phyloP scores from a whole-genome alignment of 2,113 vertebrate species.

The Halichoerus grypus region DNA sequence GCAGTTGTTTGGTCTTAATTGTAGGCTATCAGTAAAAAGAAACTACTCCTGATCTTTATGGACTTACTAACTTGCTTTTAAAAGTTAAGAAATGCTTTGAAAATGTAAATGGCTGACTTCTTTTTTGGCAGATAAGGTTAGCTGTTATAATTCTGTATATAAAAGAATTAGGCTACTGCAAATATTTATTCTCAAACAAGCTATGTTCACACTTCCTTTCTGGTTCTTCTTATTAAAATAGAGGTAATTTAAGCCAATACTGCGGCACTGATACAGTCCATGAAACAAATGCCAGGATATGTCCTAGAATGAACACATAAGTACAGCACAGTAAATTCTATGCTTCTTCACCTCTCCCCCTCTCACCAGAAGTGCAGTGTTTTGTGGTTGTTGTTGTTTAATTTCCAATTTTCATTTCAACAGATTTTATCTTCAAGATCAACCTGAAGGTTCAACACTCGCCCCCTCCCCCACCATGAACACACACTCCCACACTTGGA shows the following conservation, averaged over 20 bases:
- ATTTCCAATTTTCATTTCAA: background rate
- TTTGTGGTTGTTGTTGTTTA: background rate
- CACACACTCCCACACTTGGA: background rate
- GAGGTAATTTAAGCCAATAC: background rate
- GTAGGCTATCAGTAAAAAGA: background rate
- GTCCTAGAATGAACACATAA: constrained; percentile 15
- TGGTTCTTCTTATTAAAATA: background rate
- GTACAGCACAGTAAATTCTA: background rate
- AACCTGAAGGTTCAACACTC: background rate
- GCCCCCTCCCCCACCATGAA: too few species aligned
- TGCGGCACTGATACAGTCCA: background rate
- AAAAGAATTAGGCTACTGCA: constrained; percentile 2
- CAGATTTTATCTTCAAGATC: background rate
- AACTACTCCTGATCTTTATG: background rate
- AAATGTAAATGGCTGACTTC: background rate
- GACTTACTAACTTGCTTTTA: background rate
- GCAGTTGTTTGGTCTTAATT: background rate
- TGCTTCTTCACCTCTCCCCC: background rate
- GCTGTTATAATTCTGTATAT: background rate
- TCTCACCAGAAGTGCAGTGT: background rate
- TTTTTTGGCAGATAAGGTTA: background rate
- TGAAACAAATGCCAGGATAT: background rate
- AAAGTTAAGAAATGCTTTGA: constrained; percentile 52
- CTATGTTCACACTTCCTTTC: background rate
- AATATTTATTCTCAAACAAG: background rate